Base-by-base conservation (phyloP, 2,113 vertebrate species). In the Sclerurus mexicanus region DNA sequence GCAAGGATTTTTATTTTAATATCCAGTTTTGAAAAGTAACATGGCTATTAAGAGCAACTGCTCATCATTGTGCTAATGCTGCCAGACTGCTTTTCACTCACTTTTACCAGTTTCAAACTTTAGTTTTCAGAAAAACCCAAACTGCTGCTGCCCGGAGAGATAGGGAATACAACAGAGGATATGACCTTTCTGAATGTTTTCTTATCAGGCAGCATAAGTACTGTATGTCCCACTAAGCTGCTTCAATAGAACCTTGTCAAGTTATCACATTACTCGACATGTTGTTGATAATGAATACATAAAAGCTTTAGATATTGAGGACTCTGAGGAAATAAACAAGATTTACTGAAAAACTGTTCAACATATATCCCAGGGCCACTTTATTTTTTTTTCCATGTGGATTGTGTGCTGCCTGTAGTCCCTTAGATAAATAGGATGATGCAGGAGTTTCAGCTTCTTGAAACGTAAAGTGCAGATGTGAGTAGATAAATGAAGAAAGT, bases 261-360 rank as follows among this genome's bases (percentile, higher is more conserved):
- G 95, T 97, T 97, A 97, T 95, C 93, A 90, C 76, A 40, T 95
- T 96, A 93, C 94, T 97, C 2, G 76, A 96, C 96, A 90, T 94
- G 96, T 96, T 96, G 92, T 95, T 96, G 97, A 97, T 97, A 97
- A 97, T 96, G 90, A 96, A 96, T 96, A 96, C 95, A 94, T 97
- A 97, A 96, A 96, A 95, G 94, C 93, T 95, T 97, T 95, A 96
- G 95, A 96, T 97, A 96, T 89, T 96, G 95, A 96, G 82, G 89
- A 90, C 94, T 96, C 27, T 0, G 90, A 96, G 82, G 89, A 97
- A 96, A 94, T 97, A 97, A 97, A 93, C 97, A 96, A 96, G 96
- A 94, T 96, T 96, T 96, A 91, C 94, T 95, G 94, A 83, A 96
- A 96, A 96, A 96, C 84, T 87, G 90, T 63, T 97, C 82, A 88